Evolutionary conservation across 1,140 invertebrate species (phyloP), one percentile per base, ranked within the genome.

Genomic region (Hermetia illucens): DNA sequence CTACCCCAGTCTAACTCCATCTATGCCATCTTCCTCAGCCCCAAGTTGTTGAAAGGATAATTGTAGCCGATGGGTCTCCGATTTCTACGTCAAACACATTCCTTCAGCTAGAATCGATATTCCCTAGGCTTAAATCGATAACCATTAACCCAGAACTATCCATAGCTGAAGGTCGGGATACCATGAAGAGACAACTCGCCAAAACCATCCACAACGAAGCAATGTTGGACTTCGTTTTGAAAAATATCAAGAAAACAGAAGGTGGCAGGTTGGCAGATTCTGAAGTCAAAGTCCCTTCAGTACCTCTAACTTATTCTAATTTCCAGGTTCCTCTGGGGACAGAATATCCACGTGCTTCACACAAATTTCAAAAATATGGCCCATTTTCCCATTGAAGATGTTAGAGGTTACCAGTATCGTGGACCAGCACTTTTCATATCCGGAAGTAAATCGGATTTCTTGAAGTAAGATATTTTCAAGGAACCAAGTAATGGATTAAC

Each of bases 1-100:
- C 30, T 13, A 29, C 12, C 5, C 27, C 30, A 32, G 24, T 21
- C 15, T 39, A 3, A 12, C 19, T 15, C 21, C 12, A 20, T 22
- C 9, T 22, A 5, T 32, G 5, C 18, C 9, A 36, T 30, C n/a
- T 21, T 39, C 66, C 71, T 55, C 57, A 85, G 79, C 81, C 87
- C 24, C 65, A 82, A 34, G 42, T 82, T 15, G 69, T 91, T 2
- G 76, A 87, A 15, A 82, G 78, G 46, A 56, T 91, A 17, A 67
- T 92, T 31, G 74, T 92, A 4, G 76, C 84, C 29, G 90, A 95
- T 53, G 80, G 92, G 43, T 82, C 82, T 9, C 89, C 89, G 2
- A 53, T 80, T 0, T 68, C 68, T 42, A 68, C 70, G 1, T 75
- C 77, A 38, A 68, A 71, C 10, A 70, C 70, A 51, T 68, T 82